A percentile compares a stretch with the other conserved stretches of the same genome.
Conservation (phyloP, 2,888 invertebrate genomes). For the Cataglyphis albicans region DNA sequence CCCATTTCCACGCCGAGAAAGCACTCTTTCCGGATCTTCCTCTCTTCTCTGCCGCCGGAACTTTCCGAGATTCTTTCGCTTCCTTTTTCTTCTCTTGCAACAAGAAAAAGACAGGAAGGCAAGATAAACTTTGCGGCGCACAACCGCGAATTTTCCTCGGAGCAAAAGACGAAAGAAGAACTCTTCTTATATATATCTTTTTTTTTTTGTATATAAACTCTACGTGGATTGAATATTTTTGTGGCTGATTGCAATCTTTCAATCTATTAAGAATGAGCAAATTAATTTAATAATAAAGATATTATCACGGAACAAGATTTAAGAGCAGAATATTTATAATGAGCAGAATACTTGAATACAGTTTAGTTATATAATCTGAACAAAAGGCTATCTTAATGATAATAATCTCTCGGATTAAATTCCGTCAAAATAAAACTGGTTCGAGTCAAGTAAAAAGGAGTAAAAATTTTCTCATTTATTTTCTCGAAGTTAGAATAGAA, state of each 20-base stretch:
- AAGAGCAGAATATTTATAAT: not conserved
- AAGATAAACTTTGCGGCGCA: slow-evolving; percentile 42
- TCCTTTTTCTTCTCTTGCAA: slow-evolving; percentile 29
- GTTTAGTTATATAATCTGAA: not conserved
- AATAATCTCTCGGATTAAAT: not conserved
- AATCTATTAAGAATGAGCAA: not conserved
- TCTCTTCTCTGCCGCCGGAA: slow-evolving; percentile 18
- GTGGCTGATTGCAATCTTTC: not conserved
- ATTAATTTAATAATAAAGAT: not conserved
- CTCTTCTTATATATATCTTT: not conserved
- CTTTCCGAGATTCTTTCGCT: slow-evolving; percentile 33
- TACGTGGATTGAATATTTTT: not conserved
- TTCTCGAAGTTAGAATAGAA: slow-evolving; percentile 4
- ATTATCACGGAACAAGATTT: not conserved
- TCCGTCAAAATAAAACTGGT: not conserved
- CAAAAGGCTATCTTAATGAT: not conserved
- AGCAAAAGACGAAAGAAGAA: not conserved
- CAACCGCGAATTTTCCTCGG: slow-evolving; percentile 26
- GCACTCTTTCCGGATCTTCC: slow-evolving; percentile 48
- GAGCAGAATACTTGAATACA: not conserved
- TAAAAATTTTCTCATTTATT: not conserved
- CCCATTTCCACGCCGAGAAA: slow-evolving; percentile 50
- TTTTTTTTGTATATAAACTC: not conserved
- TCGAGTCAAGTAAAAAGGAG: not conserved
- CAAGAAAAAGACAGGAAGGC: slow-evolving; percentile 14